A percentile compares a stretch with the other conserved stretches of the same genome.
Conservation (phyloP, 1,140 invertebrate genomes). For the Reticulitermes speratus region DNA sequence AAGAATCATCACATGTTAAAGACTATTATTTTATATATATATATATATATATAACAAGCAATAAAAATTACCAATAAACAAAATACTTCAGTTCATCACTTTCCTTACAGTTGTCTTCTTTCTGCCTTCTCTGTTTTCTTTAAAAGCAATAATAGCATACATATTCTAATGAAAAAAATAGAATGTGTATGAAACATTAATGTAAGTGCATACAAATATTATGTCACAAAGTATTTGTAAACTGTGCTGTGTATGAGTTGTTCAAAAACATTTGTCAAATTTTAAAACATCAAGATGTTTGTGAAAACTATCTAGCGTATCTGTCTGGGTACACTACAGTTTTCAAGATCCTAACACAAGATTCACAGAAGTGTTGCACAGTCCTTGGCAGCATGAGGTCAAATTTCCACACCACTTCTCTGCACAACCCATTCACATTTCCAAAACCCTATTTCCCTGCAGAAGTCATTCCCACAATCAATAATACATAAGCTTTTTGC, state of each 20-base stretch:
- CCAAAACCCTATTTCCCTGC: too few relatives aligned
- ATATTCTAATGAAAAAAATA: neutral
- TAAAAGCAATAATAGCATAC: neutral
- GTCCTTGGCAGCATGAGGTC: neutral
- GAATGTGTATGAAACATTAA: slow-evolving; percentile 6
- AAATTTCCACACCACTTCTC: neutral
- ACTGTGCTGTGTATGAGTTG: slow-evolving; percentile 7
- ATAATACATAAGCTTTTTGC: too few relatives aligned
- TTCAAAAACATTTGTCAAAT: slow-evolving; percentile 9
- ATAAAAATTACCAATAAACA: neutral
- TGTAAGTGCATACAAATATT: slow-evolving; percentile 9
- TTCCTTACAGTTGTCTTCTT: neutral
- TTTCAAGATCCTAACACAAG: neutral
- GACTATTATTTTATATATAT: neutral
- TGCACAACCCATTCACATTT: too few relatives aligned
- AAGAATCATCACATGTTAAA: neutral
- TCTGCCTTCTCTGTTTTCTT: neutral
- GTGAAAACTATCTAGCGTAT: neutral
- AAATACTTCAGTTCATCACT: neutral
- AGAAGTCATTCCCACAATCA: too few relatives aligned
- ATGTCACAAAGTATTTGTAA: neutral
- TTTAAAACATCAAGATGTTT: neutral
- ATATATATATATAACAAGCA: neutral
- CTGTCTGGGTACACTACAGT: neutral
- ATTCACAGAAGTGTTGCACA: neutral